These are phyloP conservation scores for Macropodus opercularis DNA, from an alignment of 2,797 vertebrate genomes.

Conservation along the genomic window DNA sequence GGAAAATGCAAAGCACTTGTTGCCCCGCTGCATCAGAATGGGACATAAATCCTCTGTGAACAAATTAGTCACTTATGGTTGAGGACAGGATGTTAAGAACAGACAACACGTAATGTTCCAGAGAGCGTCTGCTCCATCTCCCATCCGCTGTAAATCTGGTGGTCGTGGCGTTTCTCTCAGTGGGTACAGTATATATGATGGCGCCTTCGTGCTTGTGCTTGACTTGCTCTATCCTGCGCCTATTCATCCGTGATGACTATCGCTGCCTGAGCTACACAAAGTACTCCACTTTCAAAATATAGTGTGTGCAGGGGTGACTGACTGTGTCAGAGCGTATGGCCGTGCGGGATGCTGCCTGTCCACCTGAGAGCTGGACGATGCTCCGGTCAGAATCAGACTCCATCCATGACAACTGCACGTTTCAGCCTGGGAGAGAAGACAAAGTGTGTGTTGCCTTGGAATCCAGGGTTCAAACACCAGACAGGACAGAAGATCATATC, in stretches of 20 bases:
- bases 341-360: slow-evolving; percentile 14
- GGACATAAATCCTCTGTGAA: slow-evolving; percentile 14
- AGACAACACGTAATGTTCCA: slow-evolving; percentile 13
- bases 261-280: slow-evolving; percentile 1
- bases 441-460: slow-evolving; percentile 15
- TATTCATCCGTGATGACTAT: slow-evolving; percentile 21
- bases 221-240: slow-evolving; percentile 11
- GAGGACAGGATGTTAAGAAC: slow-evolving; percentile 1
- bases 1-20: no score
- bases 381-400: slow-evolving; percentile 32
- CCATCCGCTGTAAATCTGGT: slow-evolving; percentile 2
- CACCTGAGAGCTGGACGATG: slow-evolving; percentile 11
- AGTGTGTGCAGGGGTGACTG: slow-evolving; percentile 5
- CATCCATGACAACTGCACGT: slow-evolving; percentile 24
- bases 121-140: background rate
- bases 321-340: slow-evolving; percentile 25
- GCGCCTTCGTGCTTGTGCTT: slow-evolving; percentile 3
- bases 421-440: slow-evolving; percentile 6
- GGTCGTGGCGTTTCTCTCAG: slow-evolving; percentile 3
- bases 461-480: slow-evolving; percentile 18
- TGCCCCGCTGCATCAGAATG: background rate
- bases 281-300: background rate
- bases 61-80: slow-evolving; percentile 7
- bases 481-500: slow-evolving; percentile 40
- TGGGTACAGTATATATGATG: background rate